Base-by-base conservation (phyloP, 53 echinoderm and acorn worm genomes). In the Holothuria leucospilota region DNA sequence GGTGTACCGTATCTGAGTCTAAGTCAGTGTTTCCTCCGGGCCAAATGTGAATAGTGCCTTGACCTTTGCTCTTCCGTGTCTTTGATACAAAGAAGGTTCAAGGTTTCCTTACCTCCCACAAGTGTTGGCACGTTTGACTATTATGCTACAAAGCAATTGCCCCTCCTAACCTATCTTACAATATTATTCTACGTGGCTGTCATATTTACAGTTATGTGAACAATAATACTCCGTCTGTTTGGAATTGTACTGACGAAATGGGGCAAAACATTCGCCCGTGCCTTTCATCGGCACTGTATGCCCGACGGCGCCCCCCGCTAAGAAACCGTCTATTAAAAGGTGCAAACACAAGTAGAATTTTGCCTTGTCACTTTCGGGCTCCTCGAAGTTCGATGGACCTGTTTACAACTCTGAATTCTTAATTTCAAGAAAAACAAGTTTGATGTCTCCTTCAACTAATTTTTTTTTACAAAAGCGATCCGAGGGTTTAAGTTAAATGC, bases 271-370 rank as follows among this genome's bases (percentile, higher is more conserved):
- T 72, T 72, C 72, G 72, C 23, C 39, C 34, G 42, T 23, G 39
- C 40, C 72, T 41, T 72, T 72, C 34, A 72, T 72, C 30, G 42
- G 72, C 42, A 41, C 23, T 39, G 40, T 23, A 20, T 41, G 21
- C 23, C 11, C 39, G 72, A 72, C 72, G 72, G 72, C 72, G 72
- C 72, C 72, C 72, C 72, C 72, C 72, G 72, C 72, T 72, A 72
- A 39, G 72, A 72, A 23, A 6, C 23, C 20, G 34, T 72, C 40
- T 72, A 46, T 46, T 72, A 72, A 41, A 30, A 39, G 42, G 56
- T 56, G 72, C 72, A 72, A 56, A 72, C 72, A 38, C 16, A 46
- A 39, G 40, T 23, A 18, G 42, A 46, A 41, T 72, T 38, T 21
- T 72, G 72, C 72, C 72, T 42, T 38, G 72, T 72, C 72, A 72